Evolutionary conservation across 2,888 invertebrate species (phyloP).

Genomic region (Lamproptera curius): DNA sequence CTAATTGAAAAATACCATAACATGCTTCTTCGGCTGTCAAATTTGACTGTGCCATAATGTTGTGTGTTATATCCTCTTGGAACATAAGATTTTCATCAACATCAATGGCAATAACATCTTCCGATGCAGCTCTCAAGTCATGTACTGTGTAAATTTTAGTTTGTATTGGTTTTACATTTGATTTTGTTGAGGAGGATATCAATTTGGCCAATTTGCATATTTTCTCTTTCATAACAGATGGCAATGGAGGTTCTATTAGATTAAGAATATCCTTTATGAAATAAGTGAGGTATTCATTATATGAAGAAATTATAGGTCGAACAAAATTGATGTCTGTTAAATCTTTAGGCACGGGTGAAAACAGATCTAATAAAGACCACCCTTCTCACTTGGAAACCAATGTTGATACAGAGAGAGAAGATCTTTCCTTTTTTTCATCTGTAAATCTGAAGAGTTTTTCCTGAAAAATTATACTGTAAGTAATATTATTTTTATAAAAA

Average conservation of each 20-base stretch:
- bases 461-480: constrained; percentile 38
- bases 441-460: constrained; percentile 29
- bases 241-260: constrained; percentile 51
- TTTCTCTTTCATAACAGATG: constrained; percentile 38
- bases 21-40: not conserved
- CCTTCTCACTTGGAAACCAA: constrained; percentile 60
- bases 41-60: too few species aligned
- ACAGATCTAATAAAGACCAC: constrained; percentile 51
- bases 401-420: constrained; percentile 50
- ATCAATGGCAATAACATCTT: constrained; percentile 6
- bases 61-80: not conserved
- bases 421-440: constrained; percentile 45
- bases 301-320: constrained; percentile 55
- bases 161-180: constrained; percentile 33
- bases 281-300: constrained; percentile 56
- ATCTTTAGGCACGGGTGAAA: constrained; percentile 50
- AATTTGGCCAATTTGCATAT: constrained; percentile 52
- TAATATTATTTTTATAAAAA: not conserved
- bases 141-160: constrained; percentile 62
- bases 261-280: constrained; percentile 53
- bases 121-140: constrained; percentile 46
- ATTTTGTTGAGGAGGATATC: constrained; percentile 50
- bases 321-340: constrained; percentile 52
- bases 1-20: constrained; percentile 52
- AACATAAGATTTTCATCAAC: not conserved